These are phyloP conservation scores for Agriotes lineatus DNA, from an alignment of 2,888 invertebrate species.

Conservation along the genomic window DNA sequence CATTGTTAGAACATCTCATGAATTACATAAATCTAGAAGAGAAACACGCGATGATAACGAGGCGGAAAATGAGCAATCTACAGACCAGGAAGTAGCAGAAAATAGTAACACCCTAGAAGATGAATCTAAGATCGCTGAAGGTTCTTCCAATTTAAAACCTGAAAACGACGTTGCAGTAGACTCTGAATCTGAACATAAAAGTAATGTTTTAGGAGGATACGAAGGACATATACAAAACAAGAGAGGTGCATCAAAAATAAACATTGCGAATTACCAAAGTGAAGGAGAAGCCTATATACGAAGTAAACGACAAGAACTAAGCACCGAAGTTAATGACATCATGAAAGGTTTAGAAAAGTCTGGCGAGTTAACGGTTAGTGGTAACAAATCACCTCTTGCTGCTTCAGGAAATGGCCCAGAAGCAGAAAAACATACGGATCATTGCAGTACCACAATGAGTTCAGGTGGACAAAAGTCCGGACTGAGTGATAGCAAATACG, in stretches of 20 bases:
- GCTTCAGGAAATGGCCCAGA: constrained; percentile 43
- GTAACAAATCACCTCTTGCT: constrained; percentile 54
- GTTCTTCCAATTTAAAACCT: neutral
- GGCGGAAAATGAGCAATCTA: constrained; percentile 3
- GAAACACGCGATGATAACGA: constrained; percentile 44
- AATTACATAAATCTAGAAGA: constrained; percentile 26
- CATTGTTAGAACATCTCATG: constrained; percentile 45
- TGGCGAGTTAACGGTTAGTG: constrained; percentile 55
- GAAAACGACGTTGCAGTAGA: constrained; percentile 23
- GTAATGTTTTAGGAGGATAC: neutral
- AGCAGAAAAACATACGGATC: constrained; percentile 33
- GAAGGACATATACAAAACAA: neutral
- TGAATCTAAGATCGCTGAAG: neutral
- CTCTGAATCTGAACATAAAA: constrained; percentile 10
- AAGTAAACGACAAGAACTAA: constrained; percentile 43
- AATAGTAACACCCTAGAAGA: constrained; percentile 23
- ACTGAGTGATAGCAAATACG: constrained; percentile 51
- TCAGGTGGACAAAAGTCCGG: constrained; percentile 43
- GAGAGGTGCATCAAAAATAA: constrained; percentile 21
- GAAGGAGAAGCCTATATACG: constrained; percentile 50
- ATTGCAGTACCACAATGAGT: constrained; percentile 5
- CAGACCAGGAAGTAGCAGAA: constrained; percentile 20
- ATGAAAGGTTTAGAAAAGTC: constrained; percentile 54
- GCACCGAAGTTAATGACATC: constrained; percentile 46
- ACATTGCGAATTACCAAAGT: constrained; percentile 48